Evolutionary conservation across 2,113 vertebrate genomes (phyloP), one percentile per base, ranked within the genome.

Genomic region (Chunga burmeisteri): DNA sequence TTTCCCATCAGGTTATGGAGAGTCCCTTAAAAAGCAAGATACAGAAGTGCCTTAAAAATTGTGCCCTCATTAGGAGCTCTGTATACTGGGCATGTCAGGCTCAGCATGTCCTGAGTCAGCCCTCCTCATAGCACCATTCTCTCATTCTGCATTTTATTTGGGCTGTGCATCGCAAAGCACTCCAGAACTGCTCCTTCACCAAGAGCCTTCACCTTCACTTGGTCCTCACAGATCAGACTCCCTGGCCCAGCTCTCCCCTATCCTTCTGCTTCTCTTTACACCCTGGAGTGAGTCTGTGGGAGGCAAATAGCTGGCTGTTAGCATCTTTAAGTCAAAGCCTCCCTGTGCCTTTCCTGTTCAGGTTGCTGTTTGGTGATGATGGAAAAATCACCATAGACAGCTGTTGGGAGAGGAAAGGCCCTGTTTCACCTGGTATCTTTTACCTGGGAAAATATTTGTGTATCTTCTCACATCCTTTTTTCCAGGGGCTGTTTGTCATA

Each of bases 251-350:
- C 25, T 81, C 25, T 78, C 12, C 36, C 27, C 25, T 75, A 0
- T 68, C 23, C 22, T 65, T 42, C 58, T 52, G 44, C 65, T 86
- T 74, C 61, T 47, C 7, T 32, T 42, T 26, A 1, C 52, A 40
- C 42, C 56, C 25, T 22, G 7, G 40, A 90, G n/a, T 0, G 0
- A 46, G 32, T 32, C 32, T 50, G 29, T 50, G 58, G 18, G 38
- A 81, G 47, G 68, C 85, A 55, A 20, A 49, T 34, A 49, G 17
- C 42, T 86, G 71, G 25, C 52, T 90, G 27, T 66, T 32, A 10
- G 20, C 19, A 7, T 66, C 40, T 61, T 62, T 62, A 53, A 66
- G 59, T 81, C 30, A 53, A 26, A 93, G 62, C 32, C 10, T 67
- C 10, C 47, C 56, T 52, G 9, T 67, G 56, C 58, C 52, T 49